Evolutionary conservation across 2,797 vertebrate species (phyloP).

Genomic region (Pelodytes ibericus): DNA sequence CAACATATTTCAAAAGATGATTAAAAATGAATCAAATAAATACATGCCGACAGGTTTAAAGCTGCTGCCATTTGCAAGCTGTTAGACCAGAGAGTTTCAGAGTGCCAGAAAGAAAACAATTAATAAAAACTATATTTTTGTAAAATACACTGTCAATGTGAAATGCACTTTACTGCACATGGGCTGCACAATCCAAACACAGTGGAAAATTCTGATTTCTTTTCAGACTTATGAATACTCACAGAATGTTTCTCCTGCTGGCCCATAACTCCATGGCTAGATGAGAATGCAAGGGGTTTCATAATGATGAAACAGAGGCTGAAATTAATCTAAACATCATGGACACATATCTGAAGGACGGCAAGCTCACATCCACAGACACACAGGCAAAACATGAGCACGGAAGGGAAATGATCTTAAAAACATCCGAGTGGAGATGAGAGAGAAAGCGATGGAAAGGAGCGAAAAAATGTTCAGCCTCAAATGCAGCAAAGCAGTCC

Average conservation of each 20-base stretch:
- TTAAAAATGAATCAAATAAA: slow-evolving; percentile 37
- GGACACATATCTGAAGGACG: slow-evolving; percentile 72
- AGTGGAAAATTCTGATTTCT: neutral
- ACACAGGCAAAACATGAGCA: slow-evolving; percentile 66
- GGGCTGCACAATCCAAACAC: too few relatives aligned
- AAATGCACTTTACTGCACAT: neutral
- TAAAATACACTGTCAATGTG: too few relatives aligned
- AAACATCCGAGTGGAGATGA: slow-evolving; percentile 25
- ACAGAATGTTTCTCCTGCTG: slow-evolving; percentile 96
- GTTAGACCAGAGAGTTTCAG: neutral
- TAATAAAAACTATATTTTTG: too few relatives aligned
- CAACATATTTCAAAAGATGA: neutral
- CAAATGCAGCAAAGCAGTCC: slow-evolving; percentile 71
- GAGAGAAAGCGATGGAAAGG: slow-evolving; percentile 70
- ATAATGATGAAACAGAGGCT: slow-evolving; percentile 88
- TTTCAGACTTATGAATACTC: slow-evolving; percentile 73
- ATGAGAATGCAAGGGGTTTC: slow-evolving; percentile 95
- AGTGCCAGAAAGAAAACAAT: too few relatives aligned
- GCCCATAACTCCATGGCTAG: slow-evolving; percentile 95
- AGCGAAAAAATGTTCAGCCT: slow-evolving; percentile 70
- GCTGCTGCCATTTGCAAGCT: slow-evolving; percentile 12
- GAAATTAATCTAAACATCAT: slow-evolving; percentile 89
- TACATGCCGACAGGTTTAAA: slow-evolving; percentile 15
- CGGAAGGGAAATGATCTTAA: neutral
- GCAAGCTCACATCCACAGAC: slow-evolving; percentile 74